Evolutionary conservation across 2,113 vertebrate species (phyloP).

Genomic region (Tapirus terrestris): DNA sequence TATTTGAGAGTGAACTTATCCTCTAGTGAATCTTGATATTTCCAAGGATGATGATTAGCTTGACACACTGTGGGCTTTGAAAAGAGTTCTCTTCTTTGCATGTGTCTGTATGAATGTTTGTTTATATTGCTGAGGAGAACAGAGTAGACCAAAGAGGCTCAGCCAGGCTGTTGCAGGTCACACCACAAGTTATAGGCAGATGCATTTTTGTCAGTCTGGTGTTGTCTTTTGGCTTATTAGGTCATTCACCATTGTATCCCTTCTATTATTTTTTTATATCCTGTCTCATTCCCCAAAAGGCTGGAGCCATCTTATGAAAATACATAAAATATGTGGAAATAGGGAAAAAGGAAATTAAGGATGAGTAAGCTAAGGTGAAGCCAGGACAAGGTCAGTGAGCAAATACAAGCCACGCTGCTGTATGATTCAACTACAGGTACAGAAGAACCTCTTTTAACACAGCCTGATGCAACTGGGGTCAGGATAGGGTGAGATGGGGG

Average conservation of each 20-base stretch:
- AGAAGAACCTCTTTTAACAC: slow-evolving; percentile 18
- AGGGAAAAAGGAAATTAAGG: not conserved
- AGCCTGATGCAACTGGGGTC: not conserved
- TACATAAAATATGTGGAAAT: not conserved
- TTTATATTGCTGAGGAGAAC: not conserved
- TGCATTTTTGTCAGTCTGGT: not conserved
- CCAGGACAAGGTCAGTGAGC: not conserved
- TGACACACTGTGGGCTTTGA: not conserved
- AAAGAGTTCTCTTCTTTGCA: not conserved
- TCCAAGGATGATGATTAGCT: not conserved
- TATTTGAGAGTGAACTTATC: not conserved
- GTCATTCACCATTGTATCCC: not conserved
- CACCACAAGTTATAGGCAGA: not conserved
- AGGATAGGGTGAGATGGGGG: not conserved
- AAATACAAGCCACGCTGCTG: not conserved
- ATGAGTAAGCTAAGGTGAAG: not conserved
- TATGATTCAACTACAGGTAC: not conserved
- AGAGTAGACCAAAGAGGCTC: not conserved
- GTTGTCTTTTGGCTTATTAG: not conserved
- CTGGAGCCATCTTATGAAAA: not conserved
- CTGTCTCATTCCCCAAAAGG: not conserved
- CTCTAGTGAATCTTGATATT: not conserved
- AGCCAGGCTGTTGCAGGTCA: not conserved
- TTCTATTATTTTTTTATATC: not conserved
- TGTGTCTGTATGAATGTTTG: not conserved